Percentiles rank a stretch among this genome's conserved stretches.
These are phyloP conservation scores for Amyelois transitella DNA, from an alignment of 1,140 invertebrate species.

Conservation along the genomic window DNA sequence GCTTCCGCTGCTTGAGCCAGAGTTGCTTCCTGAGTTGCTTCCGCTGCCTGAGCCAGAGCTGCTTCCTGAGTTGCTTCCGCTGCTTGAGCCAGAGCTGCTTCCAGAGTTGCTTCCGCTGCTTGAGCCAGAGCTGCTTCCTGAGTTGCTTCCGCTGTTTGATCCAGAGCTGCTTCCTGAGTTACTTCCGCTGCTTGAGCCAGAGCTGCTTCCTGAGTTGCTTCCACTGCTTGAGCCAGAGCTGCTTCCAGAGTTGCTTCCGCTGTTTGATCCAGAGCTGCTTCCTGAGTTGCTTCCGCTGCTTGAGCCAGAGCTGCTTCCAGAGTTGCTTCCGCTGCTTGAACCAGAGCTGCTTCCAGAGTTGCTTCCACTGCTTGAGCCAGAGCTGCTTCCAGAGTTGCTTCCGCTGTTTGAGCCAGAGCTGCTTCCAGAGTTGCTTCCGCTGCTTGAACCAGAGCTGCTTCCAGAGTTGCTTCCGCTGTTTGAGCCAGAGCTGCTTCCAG, in stretches of 20 bases:
- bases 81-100: not conserved
- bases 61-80: not conserved
- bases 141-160: not conserved
- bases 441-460: not conserved
- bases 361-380: not conserved
- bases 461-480: not conserved
- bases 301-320: not conserved
- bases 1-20: not conserved
- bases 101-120: not conserved
- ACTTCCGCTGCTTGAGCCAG: not conserved
- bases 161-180: not conserved
- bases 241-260: not conserved
- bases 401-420: not conserved
- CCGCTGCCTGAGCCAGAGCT: not conserved
- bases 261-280: not conserved
- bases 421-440: not conserved
- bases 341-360: not conserved
- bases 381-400: not conserved
- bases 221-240: not conserved
- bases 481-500: not conserved
- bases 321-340: not conserved
- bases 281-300: not conserved
- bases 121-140: not conserved
- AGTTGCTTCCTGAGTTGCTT: not conserved
- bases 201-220: not conserved